Evolutionary conservation across 1,140 invertebrate species (phyloP).

Genomic region (Caenorhabditis briggsae): DNA sequence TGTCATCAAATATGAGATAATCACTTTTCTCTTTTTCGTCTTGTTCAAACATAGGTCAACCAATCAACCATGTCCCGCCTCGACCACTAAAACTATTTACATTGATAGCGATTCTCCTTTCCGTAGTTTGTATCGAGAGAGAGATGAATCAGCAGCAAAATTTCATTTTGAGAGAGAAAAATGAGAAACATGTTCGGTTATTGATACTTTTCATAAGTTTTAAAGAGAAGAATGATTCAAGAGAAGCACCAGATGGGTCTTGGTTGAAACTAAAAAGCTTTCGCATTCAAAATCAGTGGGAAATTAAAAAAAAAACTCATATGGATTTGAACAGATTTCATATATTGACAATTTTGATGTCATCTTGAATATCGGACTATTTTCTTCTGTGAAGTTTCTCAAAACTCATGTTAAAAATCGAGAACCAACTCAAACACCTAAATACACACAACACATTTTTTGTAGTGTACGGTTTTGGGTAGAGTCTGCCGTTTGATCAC

Average conservation of each 20-base stretch:
- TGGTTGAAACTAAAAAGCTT: too few relatives aligned
- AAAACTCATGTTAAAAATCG: background rate
- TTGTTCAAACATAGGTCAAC: background rate
- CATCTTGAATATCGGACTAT: too few relatives aligned
- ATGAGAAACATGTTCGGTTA: background rate
- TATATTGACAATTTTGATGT: too few relatives aligned
- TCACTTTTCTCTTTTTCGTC: too few relatives aligned
- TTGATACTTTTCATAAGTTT: too few relatives aligned
- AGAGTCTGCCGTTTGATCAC: constrained; percentile 2
- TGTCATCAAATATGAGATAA: too few relatives aligned
- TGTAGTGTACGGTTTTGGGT: background rate
- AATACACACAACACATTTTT: background rate
- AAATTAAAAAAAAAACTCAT: too few relatives aligned
- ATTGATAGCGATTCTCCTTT: background rate
- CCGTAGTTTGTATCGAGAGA: constrained; percentile 3
- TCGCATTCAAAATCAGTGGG: too few relatives aligned
- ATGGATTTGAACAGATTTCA: too few relatives aligned
- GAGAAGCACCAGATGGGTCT: too few relatives aligned
- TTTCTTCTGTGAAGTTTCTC: too few relatives aligned
- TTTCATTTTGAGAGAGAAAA: background rate
- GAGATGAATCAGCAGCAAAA: background rate
- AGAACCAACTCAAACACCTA: background rate
- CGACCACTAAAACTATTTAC: background rate
- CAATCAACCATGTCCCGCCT: background rate
- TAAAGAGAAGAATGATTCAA: too few relatives aligned